Evolutionary conservation across 2,888 invertebrate genomes (phyloP).

Genomic region (Hoplodrina blanda): DNA sequence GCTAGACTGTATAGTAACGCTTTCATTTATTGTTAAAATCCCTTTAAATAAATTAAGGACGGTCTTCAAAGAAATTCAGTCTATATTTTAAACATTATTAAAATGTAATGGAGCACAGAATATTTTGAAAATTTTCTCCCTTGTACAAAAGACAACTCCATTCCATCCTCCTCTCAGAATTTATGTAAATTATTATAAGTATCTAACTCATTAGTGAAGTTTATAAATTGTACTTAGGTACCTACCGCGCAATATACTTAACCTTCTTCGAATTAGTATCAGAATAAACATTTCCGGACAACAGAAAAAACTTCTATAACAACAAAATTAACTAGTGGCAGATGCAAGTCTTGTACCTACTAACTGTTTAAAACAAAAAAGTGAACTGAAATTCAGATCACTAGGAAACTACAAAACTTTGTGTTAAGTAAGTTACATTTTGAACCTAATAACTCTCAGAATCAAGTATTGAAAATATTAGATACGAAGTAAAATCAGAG

Average conservation of each 20-base stretch:
- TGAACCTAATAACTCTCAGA: background rate
- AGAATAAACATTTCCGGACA: too few species aligned
- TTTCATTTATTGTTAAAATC: constrained; percentile 37
- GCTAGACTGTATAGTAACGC: constrained; percentile 16
- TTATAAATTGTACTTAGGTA: background rate
- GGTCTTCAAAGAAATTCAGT: constrained; percentile 8
- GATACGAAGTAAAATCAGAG: constrained; percentile 28
- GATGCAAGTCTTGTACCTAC: background rate
- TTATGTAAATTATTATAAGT: background rate
- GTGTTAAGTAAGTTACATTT: too few species aligned
- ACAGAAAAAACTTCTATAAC: background rate
- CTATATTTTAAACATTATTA: constrained; percentile 11
- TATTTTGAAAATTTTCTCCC: background rate
- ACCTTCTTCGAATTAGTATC: background rate
- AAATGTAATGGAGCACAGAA: background rate
- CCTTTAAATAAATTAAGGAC: constrained; percentile 1
- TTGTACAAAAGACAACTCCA: background rate
- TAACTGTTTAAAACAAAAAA: constrained; percentile 3
- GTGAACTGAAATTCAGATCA: background rate
- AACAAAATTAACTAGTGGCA: background rate
- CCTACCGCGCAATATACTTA: background rate
- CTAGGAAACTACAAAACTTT: constrained; percentile 15
- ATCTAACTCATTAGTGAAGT: background rate
- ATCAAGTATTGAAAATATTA: constrained; percentile 13
- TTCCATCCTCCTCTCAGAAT: background rate